These are phyloP conservation scores for Ctenodactylus gundi DNA, from an alignment of 2,113 vertebrate species.

Conservation along the genomic window DNA sequence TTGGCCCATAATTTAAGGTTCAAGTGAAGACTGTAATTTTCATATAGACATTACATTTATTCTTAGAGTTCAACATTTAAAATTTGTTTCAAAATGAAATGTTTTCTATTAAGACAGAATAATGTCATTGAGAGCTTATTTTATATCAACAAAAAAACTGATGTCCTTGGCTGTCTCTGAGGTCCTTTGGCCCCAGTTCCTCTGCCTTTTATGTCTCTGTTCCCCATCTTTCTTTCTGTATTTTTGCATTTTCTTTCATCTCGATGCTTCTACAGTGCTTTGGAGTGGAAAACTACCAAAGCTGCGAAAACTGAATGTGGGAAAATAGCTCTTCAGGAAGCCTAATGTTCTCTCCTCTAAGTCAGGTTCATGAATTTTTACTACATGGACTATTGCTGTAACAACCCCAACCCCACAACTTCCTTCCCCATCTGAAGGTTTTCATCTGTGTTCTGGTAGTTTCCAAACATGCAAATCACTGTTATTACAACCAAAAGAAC, in stretches of 20 bases:
- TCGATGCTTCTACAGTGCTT: background rate
- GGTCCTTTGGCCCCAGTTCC: background rate
- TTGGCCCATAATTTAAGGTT: background rate
- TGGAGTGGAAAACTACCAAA: background rate
- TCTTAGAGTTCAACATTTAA: background rate
- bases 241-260: background rate
- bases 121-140: background rate
- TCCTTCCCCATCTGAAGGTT: background rate
- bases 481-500: background rate
- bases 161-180: background rate
- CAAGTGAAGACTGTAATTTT: constrained; percentile 9
- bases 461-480: background rate
- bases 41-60: background rate
- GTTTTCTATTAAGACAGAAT: background rate
- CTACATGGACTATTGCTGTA: background rate
- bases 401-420: background rate
- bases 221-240: background rate
- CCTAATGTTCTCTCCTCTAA: background rate
- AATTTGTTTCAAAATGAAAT: background rate
- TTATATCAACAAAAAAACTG: background rate
- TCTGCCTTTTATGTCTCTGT: background rate
- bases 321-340: background rate
- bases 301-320: background rate
- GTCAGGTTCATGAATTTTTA: background rate
- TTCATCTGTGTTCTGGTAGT: background rate